Conservation (phyloP, 2,113 vertebrate genomes). For the Progne subis region DNA sequence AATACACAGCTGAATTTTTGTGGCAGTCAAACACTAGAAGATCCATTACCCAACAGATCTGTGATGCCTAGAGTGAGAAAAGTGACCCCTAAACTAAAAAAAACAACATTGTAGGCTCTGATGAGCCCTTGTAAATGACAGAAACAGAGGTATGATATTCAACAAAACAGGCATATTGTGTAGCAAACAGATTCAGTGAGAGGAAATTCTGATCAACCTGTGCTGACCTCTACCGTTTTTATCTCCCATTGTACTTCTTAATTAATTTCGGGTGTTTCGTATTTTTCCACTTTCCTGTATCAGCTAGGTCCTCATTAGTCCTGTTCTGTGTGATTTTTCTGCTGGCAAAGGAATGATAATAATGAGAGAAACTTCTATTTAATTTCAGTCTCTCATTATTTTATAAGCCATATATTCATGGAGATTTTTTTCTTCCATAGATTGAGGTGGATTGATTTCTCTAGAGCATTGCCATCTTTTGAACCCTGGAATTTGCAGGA, state of each 20-base stretch:
- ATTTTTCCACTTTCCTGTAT: neutral
- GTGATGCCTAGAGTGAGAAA: neutral
- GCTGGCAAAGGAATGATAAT: neutral
- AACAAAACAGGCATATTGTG: neutral
- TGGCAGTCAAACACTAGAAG: neutral
- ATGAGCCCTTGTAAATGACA: neutral
- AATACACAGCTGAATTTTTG: neutral
- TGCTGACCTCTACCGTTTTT: neutral
- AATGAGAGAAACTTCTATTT: neutral
- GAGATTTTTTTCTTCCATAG: neutral
- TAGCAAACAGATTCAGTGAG: neutral
- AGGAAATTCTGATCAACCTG: neutral
- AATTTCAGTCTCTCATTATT: neutral
- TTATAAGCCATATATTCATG: neutral
- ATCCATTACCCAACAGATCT: neutral
- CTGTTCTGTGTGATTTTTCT: neutral
- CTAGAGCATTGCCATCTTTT: neutral
- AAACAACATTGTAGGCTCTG: rapidly evolving
- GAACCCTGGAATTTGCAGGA: neutral
- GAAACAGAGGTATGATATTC: neutral
- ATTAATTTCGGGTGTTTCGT: neutral
- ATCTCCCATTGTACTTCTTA: neutral
- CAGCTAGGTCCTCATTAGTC: neutral
- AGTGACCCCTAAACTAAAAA: neutral
- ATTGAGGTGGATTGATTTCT: neutral